Evolutionary conservation across 2,113 vertebrate species (phyloP), one percentile per base, ranked within the genome.

Genomic region (Typhlomys cinereus): DNA sequence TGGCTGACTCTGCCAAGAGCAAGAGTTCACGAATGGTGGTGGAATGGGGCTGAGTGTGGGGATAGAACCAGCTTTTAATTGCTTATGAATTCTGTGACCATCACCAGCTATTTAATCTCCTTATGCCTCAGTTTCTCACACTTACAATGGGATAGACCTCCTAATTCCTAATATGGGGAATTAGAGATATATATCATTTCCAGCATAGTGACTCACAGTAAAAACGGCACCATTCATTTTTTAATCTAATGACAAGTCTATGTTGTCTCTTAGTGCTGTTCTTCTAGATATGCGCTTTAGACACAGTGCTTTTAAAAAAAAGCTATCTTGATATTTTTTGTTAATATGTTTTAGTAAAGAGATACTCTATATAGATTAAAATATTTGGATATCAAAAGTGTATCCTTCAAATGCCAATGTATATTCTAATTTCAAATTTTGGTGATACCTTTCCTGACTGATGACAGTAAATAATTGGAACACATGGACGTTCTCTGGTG

Each of bases 381-480:
- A 66, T 71, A 75, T 80, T 57, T 66, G 27, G 39, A 66, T 81
- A 80, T 64, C 7, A 71, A 54, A 94, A 90, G 64, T 31, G 79
- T 57, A 83, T 52, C 27, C 15, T 90, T 80, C 78, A 92, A 83
- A 54, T 76, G 73, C 3, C 52, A 80, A 84, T 46, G 83, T 91
- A 59, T 73, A 85, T 91, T 88, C n/a, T 66, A 87, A 71, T 71
- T 92, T 84, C n/a, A 93, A 76, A 87, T 59, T 74, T 13, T 52
- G 41, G 13, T 70, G 13, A 74, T 14, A 57, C 64, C 59, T 75
- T 61, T 75, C 52, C 23, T 86, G 29, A 48, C 39, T 80, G 71
- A 79, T 46, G 82, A 83, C 89, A 50, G 3, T 79, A 20, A 92
- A 66, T 21, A 79, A 21, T 52, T 5, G 52, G 50, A 79, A 64